Evolutionary conservation across 2,113 vertebrate species (phyloP).

Genomic region (Emydura subglobosa): DNA sequence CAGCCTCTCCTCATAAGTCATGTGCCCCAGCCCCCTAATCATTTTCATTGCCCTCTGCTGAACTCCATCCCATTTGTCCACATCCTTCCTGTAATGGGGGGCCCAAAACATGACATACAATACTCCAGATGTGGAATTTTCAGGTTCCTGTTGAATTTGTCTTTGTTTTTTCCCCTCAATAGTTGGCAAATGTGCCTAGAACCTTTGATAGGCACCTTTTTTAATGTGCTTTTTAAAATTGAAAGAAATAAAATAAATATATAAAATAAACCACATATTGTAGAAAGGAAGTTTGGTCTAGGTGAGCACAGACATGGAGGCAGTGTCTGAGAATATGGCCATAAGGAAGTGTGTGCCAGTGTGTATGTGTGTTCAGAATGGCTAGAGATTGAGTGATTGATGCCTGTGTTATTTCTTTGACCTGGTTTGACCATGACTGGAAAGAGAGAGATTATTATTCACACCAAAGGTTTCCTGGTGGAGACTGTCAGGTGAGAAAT

Average conservation of each 20-base stretch:
- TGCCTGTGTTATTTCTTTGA: background rate
- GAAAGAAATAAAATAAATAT: background rate
- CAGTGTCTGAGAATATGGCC: accelerated
- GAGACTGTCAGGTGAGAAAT: background rate
- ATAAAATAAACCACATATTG: background rate
- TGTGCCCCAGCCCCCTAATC: no score
- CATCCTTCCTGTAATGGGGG: no score
- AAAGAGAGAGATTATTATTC: background rate
- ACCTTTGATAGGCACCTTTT: background rate
- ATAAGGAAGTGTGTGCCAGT: background rate
- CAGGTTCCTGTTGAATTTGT: background rate
- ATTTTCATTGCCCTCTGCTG: no score
- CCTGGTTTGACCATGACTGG: constrained; percentile 1
- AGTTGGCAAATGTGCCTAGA: background rate
- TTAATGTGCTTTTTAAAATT: background rate
- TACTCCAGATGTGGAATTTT: no score
- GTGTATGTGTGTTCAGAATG: background rate
- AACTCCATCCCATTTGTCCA: no score
- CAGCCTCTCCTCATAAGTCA: no score
- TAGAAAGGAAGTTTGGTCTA: background rate
- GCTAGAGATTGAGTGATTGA: background rate
- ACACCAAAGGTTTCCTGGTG: background rate
- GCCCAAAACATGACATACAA: no score
- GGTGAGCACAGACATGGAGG: background rate
- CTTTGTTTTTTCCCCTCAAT: background rate